Percentiles rank a stretch among this genome's conserved stretches.
phyloP scores from a whole-genome alignment of 2,888 invertebrate species.

The Schrankia costaestrigalis region DNA sequence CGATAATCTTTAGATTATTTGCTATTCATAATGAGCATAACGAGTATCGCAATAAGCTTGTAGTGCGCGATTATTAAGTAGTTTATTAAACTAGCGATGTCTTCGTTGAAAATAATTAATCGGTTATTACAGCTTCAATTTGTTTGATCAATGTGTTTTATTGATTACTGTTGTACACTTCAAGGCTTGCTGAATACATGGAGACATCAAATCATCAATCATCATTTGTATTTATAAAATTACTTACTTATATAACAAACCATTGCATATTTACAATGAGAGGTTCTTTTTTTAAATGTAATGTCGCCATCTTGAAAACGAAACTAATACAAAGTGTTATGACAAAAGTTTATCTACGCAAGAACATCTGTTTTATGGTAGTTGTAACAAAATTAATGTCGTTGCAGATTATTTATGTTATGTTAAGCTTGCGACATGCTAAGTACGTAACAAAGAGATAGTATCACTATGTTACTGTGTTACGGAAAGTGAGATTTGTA shows the following conservation, averaged over 20 bases:
- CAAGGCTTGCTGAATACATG: too few relatives aligned
- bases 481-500: conserved; percentile 65
- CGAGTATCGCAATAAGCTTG: conserved; percentile 16
- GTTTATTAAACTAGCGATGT: neutral
- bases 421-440: conserved; percentile 45
- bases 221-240: conserved; percentile 12
- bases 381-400: conserved; percentile 62
- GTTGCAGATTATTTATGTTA: conserved; percentile 54
- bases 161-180: conserved; percentile 16
- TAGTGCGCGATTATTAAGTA: conserved; percentile 5
- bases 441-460: conserved; percentile 44
- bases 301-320: conserved; percentile 41
- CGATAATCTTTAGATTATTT: conserved; percentile 24
- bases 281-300: conserved; percentile 24
- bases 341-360: conserved; percentile 56
- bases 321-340: conserved; percentile 48
- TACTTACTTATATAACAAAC: conserved; percentile 13
- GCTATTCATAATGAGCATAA: conserved; percentile 18
- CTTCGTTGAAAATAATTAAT: conserved; percentile 20
- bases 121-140: conserved; percentile 16
- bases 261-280: conserved; percentile 9
- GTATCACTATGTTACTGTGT: conserved; percentile 56
- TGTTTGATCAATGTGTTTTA: conserved; percentile 11
- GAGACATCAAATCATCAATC: too few relatives aligned
- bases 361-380: conserved; percentile 59